Evolutionary conservation across 2,888 invertebrate species (phyloP).

Genomic region (Lasioglossum figueresi): DNA sequence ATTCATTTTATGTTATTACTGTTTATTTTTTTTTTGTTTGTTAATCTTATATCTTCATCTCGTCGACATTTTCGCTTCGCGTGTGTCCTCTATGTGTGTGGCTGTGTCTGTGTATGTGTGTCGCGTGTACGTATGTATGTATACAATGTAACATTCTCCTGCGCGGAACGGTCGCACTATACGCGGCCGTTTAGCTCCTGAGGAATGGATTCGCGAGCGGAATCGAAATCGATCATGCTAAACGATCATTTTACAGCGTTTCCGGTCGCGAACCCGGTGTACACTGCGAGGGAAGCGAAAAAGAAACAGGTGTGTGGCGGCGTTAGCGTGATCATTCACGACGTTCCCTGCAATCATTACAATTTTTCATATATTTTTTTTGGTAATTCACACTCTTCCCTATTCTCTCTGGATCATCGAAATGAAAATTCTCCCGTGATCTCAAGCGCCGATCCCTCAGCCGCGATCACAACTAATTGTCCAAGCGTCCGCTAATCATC

Average conservation of each 20-base stretch:
- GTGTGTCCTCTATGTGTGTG: neutral
- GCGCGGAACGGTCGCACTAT: constrained; percentile 2
- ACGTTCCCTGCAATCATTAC: constrained; percentile 35
- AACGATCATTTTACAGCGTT: neutral
- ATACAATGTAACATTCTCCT: neutral
- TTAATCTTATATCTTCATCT: constrained; percentile 10
- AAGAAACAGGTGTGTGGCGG: constrained; percentile 71
- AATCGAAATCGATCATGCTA: constrained; percentile 13
- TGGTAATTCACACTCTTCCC: neutral
- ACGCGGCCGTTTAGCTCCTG: neutral
- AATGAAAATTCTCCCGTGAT: constrained; percentile 32
- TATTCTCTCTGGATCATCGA: neutral
- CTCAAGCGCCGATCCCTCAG: neutral
- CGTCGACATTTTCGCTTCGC: constrained; percentile 29
- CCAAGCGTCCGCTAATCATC: neutral
- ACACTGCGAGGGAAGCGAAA: constrained; percentile 75
- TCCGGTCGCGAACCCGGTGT: constrained; percentile 62
- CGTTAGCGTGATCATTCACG: constrained; percentile 63
- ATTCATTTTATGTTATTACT: constrained; percentile 6
- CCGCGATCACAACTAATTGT: neutral
- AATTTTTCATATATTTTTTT: constrained; percentile 20
- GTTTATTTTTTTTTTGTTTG: neutral
- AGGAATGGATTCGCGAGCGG: constrained; percentile 52
- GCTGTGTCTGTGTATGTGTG: neutral
- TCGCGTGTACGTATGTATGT: neutral